Conservation (phyloP, 2,888 invertebrate genomes). For the Coleophora flavipennella region DNA sequence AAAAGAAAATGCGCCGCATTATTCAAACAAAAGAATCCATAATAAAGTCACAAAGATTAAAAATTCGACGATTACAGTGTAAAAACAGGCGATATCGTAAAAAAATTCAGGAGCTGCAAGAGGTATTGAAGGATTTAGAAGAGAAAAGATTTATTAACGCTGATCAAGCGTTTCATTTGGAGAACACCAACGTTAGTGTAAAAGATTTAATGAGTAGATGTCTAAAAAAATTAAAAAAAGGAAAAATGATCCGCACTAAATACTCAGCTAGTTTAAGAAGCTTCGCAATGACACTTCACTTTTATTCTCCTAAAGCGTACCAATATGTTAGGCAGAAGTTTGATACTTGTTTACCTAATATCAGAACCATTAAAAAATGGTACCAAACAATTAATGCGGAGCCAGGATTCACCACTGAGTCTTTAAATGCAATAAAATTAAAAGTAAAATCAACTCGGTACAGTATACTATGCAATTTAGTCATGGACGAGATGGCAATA, state of each 20-base stretch:
- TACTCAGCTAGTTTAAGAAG: neutral
- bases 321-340: neutral
- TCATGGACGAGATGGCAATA: neutral
- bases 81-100: too few relatives aligned
- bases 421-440: neutral
- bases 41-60: too few relatives aligned
- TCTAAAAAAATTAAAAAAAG: neutral
- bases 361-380: neutral
- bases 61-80: too few relatives aligned
- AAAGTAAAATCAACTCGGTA: neutral
- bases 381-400: neutral
- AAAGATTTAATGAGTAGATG: neutral
- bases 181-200: too few relatives aligned
- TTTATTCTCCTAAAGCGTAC: slow-evolving; percentile 1
- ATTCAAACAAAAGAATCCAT: too few relatives aligned
- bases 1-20: too few relatives aligned
- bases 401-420: neutral
- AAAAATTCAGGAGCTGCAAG: too few relatives aligned
- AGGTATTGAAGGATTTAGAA: too few relatives aligned
- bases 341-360: neutral
- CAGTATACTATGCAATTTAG: too few relatives aligned
- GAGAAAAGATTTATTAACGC: too few relatives aligned
- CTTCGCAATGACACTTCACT: slow-evolving; percentile 1
- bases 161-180: too few relatives aligned
- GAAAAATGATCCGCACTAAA: neutral